Percentiles rank a stretch among this genome's conserved stretches.
phyloP scores from a whole-genome alignment of 2,113 vertebrate species.

The Falco punctatus region DNA sequence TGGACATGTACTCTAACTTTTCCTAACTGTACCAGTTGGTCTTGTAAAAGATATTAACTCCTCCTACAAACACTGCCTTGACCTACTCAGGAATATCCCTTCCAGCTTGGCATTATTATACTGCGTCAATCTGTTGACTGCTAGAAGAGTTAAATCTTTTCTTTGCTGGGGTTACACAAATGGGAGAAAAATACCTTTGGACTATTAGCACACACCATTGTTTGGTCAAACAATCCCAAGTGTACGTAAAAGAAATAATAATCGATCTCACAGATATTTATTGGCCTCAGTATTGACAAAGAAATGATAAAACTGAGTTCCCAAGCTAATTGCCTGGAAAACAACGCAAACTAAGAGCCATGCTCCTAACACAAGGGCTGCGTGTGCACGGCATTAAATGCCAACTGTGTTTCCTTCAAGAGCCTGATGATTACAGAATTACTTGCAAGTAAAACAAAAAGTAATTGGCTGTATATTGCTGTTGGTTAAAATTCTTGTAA shows the following conservation, averaged over 20 bases:
- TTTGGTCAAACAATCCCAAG: neutral
- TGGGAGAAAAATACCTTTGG: neutral
- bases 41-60: neutral
- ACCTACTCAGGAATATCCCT: neutral
- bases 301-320: neutral
- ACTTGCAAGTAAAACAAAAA: constrained; percentile 56
- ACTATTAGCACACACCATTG: neutral
- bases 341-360: constrained; percentile 1
- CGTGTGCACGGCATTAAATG: neutral
- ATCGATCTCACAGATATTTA: neutral
- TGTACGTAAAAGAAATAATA: neutral
- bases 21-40: neutral
- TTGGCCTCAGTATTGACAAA: constrained; percentile 13
- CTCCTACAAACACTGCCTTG: neutral
- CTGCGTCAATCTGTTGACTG: neutral
- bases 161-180: neutral
- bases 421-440: constrained; percentile 29
- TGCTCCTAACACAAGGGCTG: neutral
- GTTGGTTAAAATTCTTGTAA: constrained; percentile 60
- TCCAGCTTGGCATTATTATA: neutral
- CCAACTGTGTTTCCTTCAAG: constrained; percentile 13
- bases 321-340: neutral
- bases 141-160: neutral
- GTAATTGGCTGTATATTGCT: constrained; percentile 63
- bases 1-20: neutral